These are phyloP conservation scores for Epirrhoe tristata DNA, from an alignment of 2,888 invertebrate species.

Conservation along the genomic window DNA sequence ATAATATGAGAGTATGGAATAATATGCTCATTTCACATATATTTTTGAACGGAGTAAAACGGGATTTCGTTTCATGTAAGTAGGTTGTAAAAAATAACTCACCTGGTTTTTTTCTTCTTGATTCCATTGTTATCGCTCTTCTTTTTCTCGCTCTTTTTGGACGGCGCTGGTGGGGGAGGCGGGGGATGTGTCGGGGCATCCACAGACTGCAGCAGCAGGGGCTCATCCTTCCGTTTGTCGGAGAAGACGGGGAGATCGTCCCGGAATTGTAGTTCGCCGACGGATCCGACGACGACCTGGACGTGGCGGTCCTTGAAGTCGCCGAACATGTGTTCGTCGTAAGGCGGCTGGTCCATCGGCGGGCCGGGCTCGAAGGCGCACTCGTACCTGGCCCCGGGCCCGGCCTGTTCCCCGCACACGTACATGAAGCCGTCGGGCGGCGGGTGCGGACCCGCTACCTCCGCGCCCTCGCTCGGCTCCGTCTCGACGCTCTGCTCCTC, in stretches of 20 bases:
- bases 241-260: constrained; percentile 75
- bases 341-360: constrained; percentile 88
- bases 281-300: constrained; percentile 79
- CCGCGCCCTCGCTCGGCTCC: constrained; percentile 79
- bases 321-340: constrained; percentile 92
- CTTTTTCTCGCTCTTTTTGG: constrained; percentile 91
- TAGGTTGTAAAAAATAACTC: constrained; percentile 40
- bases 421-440: constrained; percentile 80
- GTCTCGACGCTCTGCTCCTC: constrained; percentile 63
- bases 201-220: constrained; percentile 70
- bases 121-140: constrained; percentile 94
- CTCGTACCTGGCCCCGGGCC: constrained; percentile 61
- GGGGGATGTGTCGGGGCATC: constrained; percentile 63
- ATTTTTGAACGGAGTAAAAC: too few relatives aligned
- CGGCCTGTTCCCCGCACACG: constrained; percentile 71
- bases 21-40: too few relatives aligned
- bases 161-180: constrained; percentile 76
- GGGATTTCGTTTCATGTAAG: too few relatives aligned
- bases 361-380: constrained; percentile 75
- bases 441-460: constrained; percentile 80
- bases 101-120: constrained; percentile 97
- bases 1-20: neutral
- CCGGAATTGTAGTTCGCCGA: constrained; percentile 82
- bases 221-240: constrained; percentile 75
- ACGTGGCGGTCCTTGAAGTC: constrained; percentile 88